phyloP scores from a whole-genome alignment of 2,113 vertebrate species.

The Pangasianodon gigas region DNA sequence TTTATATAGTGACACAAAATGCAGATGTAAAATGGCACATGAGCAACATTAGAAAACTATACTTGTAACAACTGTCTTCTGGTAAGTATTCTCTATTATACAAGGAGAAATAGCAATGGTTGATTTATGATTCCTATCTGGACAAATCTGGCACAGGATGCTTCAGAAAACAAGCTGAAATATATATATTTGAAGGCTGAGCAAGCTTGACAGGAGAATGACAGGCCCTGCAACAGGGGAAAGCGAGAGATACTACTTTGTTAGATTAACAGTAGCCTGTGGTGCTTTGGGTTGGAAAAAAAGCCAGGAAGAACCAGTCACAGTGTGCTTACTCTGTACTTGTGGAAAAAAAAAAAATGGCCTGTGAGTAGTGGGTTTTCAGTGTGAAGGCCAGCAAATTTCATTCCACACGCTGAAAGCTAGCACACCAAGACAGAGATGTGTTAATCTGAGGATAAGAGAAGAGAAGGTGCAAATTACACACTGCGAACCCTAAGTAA shows the following conservation, averaged over 20 bases:
- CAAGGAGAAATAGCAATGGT: not conserved
- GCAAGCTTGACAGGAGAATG: slow-evolving; percentile 23
- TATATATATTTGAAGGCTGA: slow-evolving; percentile 30
- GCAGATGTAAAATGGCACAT: not conserved
- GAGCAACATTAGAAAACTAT: not conserved
- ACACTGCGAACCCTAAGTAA: slow-evolving; percentile 7
- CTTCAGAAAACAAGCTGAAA: slow-evolving; percentile 30
- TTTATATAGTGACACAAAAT: not conserved
- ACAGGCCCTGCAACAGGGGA: slow-evolving; percentile 29
- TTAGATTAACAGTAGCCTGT: slow-evolving; percentile 25
- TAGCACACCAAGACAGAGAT: slow-evolving; percentile 24
- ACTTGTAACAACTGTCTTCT: not conserved
- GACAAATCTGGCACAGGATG: slow-evolving; percentile 32
- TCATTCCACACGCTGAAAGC: slow-evolving; percentile 42
- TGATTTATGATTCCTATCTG: not conserved
- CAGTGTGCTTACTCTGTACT: slow-evolving; percentile 11
- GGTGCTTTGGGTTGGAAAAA: slow-evolving; percentile 29
- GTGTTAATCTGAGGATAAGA: slow-evolving; percentile 51
- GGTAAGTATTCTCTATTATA: slow-evolving; percentile 20
- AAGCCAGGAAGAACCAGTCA: slow-evolving; percentile 4
- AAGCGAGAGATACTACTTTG: slow-evolving; percentile 26
- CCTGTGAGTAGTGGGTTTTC: slow-evolving; percentile 27
- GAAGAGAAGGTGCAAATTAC: slow-evolving; percentile 37
- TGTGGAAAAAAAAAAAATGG: slow-evolving; percentile 40
- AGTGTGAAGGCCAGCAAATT: slow-evolving; percentile 43